Percentiles rank a stretch among this genome's conserved stretches.
These are phyloP conservation scores for Idaea aversata DNA, from an alignment of 2,888 invertebrate species.

Conservation along the genomic window DNA sequence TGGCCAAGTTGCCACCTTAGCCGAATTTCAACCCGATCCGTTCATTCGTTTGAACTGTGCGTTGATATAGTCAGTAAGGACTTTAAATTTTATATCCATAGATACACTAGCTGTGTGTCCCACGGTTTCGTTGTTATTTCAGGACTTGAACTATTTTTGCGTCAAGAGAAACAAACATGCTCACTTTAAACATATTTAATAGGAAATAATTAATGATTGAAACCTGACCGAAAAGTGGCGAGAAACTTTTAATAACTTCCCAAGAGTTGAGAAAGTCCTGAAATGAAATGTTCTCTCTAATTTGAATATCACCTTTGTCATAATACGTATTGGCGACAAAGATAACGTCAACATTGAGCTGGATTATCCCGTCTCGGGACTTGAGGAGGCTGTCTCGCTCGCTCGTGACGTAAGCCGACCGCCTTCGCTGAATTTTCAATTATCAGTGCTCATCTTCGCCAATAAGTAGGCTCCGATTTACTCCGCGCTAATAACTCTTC, in stretches of 20 bases:
- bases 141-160: too few species aligned
- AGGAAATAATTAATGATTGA: not conserved
- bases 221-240: not conserved
- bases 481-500: constrained; percentile 13
- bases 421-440: constrained; percentile 51
- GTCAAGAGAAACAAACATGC: too few species aligned
- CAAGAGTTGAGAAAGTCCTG: not conserved
- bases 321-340: constrained; percentile 42
- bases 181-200: not conserved
- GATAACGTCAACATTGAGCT: constrained; percentile 47
- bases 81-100: too few species aligned
- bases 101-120: too few species aligned
- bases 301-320: constrained; percentile 42
- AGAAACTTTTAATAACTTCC: not conserved
- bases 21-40: too few species aligned
- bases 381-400: constrained; percentile 18
- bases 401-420: constrained; percentile 40
- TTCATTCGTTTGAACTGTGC: too few species aligned
- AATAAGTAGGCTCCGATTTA: constrained; percentile 27
- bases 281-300: constrained; percentile 21
- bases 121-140: too few species aligned
- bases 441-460: constrained; percentile 46
- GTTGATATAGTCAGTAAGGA: too few species aligned
- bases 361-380: constrained; percentile 36
- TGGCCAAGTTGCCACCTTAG: too few species aligned